Base-by-base conservation (phyloP, 2,797 vertebrate species). In the Gobio occitaniae region DNA sequence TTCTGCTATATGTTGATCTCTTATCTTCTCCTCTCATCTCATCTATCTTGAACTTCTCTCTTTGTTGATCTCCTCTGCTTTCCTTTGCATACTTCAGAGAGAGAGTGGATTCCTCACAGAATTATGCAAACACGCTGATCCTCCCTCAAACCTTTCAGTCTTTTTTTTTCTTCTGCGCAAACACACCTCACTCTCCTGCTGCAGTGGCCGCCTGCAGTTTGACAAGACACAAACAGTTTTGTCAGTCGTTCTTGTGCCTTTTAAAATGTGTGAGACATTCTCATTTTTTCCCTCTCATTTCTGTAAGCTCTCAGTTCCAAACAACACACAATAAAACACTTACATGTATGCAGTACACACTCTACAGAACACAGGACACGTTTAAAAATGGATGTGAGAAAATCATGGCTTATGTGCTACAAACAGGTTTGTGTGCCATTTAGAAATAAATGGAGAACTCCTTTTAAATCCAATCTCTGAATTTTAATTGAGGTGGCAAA, bases 111-210 rank as follows among this genome's bases (percentile, higher is more conserved):
- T 54, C 47, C 16, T 52, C 63, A 52, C 78, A 80, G 11, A 82
- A 72, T 74, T 74, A 82, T 82, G 80, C 82, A 88, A 87, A 86
- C 84, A 84, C 59, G 36, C 77, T 87, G 85, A 87, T 89, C 87
- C 82, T 78, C 78, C 74, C 29, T 52, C 79, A 84, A 83, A 86
- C 75, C 83, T 87, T 84, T 85, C 50, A 82, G 84, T 82, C 82
- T 71, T 65, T 84, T 79, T 47, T 78, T 82, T 84, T 41, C 19
- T 59, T 41, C 59, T 79, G 78, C 9, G 69, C 84, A 86, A 88
- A 85, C 79, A 84, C 82, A 82, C 78, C 83, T 76, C 83, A 44
- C 82, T 77, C 50, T 78, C 78, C 78, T 69, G 25, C 82, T 74
- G 71, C 76, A 17, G 17, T 56, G 54, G 83, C 76, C 50, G 17